Base-by-base conservation (phyloP, 2,113 vertebrate species). In the Cheilinus undulatus region DNA sequence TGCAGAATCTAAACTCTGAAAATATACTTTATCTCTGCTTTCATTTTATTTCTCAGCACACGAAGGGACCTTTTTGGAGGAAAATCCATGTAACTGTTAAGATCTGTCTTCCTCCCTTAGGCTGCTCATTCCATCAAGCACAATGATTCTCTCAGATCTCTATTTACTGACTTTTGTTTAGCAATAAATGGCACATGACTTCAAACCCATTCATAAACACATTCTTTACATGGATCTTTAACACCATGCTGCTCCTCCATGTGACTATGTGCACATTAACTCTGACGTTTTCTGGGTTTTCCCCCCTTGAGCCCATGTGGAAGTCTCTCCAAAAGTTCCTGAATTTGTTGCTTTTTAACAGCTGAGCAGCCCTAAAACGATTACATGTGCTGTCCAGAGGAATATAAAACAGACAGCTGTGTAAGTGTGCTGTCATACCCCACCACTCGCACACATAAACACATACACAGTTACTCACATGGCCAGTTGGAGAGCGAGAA, bases 291-390 rank as follows among this genome's bases (percentile, higher is more conserved):
- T 60, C 22, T 34, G 38, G 17, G 43, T 58, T 57, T 83, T 73
- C 27, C 62, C 68, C 69, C 48, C 61, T 57, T 3, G 17, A 68
- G 51, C 58, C 54, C 80, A 61, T 54, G 53, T 73, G 73, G 73
- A 72, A 23, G 38, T 80, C 60, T 45, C 77, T 20, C 42, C 46
- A 62, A 22, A 70, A 53, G 26, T 59, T 76, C 40, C 30, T 72
- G 10, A 68, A 69, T 30, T 17, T 23, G 58, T 69, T 74, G 72
- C 83, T 56, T 79, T 75, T 70, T 71, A 27, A 75, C 88, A 91
- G 88, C 82, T 92, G 85, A 88, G 68, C 73, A 65, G 68, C 24
- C 54, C 51, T 68, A 78, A 76, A 88, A 78, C 69, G 56, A 82
- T 77, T 62, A 38, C 83, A 77, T 51, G 22, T 65, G 64, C 76